Evolutionary conservation across 2,113 vertebrate genomes (phyloP), one percentile per base, ranked within the genome.

Genomic region (Delphinus delphis): DNA sequence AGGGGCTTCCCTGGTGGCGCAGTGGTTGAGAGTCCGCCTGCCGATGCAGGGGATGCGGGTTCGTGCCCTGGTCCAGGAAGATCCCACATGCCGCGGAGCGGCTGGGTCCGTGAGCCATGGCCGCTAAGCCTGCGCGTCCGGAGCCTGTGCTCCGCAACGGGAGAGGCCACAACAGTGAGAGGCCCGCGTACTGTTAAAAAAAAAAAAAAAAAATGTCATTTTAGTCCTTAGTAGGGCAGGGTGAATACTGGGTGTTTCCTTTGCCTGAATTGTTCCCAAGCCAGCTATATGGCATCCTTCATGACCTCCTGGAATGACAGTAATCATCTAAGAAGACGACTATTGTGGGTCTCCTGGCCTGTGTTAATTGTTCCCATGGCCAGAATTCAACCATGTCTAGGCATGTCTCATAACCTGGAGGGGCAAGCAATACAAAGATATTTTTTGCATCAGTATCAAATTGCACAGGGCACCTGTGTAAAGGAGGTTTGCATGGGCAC

Each of bases 361-460:
- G 41, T 96, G 41, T 73, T 92, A 47, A 83, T 65, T 95, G 41
- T 89, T 97, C 88, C 90, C 74, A n/a, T 79, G 79, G 63, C n/a
- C 90, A 71, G 20, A 94, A 95, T 90, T 94, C 55, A 82, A 83
- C 88, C 68, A 50, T 38, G 38, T 83, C 90, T 95, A 55, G 70
- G 47, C 62, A 90, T 74, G 63, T 63, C 80, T 96, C 79, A 77
- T 88, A 89, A 97, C 60, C 83, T 89, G 14, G 60, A 95, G 31
- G 58, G 74, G 47, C 53, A 89, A 84, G 31, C 73, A 82, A 89
- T 93, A 88, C 87, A 87, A 83, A 95, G 70, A 28, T 68, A 28
- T 84, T 70, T 97, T 95, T 89, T 96, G 87, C 70, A 95, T 94
- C 60, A 70, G 58, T 94, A 92, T 95, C 90, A 84, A 73, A 89